A percentile compares a stretch with the other conserved stretches of the same genome.
Evolutionary conservation across 2,113 vertebrate species (phyloP).

Genomic region (Hydropotes inermis): DNA sequence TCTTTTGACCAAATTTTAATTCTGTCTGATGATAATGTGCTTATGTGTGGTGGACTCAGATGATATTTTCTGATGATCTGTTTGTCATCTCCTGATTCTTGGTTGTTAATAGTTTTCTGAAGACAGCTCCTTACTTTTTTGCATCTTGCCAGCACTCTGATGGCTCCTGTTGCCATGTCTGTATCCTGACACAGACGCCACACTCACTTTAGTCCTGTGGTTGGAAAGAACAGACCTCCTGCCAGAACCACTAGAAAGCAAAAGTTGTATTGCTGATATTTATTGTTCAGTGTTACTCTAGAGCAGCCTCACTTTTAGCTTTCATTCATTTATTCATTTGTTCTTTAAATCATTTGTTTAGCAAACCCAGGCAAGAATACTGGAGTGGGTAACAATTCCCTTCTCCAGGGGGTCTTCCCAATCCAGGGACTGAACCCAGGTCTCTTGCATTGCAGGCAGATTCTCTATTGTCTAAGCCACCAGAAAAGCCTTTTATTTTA

Average conservation of each 20-base stretch:
- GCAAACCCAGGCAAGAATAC: neutral
- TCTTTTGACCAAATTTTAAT: neutral
- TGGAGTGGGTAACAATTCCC: neutral
- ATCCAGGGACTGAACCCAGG: neutral
- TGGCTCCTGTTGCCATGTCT: neutral
- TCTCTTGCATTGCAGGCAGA: neutral
- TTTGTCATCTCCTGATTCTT: neutral
- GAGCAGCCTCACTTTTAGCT: neutral
- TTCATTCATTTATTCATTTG: neutral
- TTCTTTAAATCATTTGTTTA: slow-evolving; percentile 20
- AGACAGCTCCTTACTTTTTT: neutral
- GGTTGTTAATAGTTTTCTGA: neutral
- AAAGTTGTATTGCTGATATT: neutral
- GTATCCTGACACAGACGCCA: neutral
- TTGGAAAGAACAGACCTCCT: slow-evolving; percentile 5
- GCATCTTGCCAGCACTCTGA: neutral
- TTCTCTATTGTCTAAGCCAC: neutral
- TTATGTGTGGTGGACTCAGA: neutral
- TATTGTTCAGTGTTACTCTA: neutral
- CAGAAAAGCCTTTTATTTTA: neutral
- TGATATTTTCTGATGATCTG: neutral
- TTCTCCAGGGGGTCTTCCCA: neutral
- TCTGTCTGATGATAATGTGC: neutral
- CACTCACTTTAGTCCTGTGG: neutral
- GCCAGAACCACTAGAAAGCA: neutral